A percentile compares a stretch with the other conserved stretches of the same genome.
phyloP scores from a whole-genome alignment of 2,113 vertebrate species.

The Pseudorasbora parva region DNA sequence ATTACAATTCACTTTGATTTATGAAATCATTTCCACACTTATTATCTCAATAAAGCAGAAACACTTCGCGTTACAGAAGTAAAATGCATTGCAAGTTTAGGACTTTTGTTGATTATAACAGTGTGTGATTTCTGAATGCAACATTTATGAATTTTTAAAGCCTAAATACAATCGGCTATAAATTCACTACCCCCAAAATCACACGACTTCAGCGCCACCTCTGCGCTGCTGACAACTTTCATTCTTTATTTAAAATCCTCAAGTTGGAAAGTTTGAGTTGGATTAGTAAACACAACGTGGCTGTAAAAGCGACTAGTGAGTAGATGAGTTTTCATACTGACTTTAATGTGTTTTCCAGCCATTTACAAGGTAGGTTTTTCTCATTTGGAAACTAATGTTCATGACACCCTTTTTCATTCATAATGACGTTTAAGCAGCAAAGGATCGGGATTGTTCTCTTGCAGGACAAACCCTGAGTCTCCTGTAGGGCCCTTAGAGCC shows the following conservation, averaged over 20 bases:
- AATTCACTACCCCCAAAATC: no score
- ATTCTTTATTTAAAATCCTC: no score
- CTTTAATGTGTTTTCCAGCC: constrained; percentile 15
- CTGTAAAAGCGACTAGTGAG: no score
- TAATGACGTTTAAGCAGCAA: background rate
- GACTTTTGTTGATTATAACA: no score
- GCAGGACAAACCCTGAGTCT: background rate
- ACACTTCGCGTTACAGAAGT: background rate
- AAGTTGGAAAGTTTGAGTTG: no score
- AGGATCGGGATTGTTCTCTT: background rate
- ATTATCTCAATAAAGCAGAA: no score
- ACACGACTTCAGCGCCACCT: no score
- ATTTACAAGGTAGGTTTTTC: constrained; percentile 12
- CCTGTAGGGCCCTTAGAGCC: background rate
- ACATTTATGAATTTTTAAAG: no score
- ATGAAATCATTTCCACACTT: background rate
- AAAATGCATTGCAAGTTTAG: background rate
- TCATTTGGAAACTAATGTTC: constrained; percentile 30
- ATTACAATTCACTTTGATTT: background rate
- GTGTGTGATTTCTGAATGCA: no score
- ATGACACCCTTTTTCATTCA: background rate
- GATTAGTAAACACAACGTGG: no score
- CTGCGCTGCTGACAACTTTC: no score
- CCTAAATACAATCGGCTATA: no score
- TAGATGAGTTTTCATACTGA: background rate